Percentiles rank a stretch among this genome's conserved stretches.
Evolutionary conservation across 2,113 vertebrate species (phyloP).

Genomic region (Nannospalax galili): DNA sequence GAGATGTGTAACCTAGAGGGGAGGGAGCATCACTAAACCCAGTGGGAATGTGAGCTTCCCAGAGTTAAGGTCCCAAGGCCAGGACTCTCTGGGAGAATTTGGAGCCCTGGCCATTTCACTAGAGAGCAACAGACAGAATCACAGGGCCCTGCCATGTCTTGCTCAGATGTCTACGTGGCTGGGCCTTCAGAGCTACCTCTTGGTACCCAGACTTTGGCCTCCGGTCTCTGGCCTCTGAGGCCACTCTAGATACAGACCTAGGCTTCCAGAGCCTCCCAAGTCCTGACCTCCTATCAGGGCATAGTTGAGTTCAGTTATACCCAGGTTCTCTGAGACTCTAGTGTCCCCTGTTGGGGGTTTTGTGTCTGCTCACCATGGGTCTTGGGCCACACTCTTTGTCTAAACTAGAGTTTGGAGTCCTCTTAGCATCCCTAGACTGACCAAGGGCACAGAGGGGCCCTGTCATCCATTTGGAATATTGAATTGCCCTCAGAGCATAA

Average conservation of each 20-base stretch:
- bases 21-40: background rate
- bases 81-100: background rate
- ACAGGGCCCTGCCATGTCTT: too few species aligned
- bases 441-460: rapidly evolving
- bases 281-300: background rate
- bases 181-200: background rate
- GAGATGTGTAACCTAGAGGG: background rate
- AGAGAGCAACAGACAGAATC: background rate
- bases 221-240: background rate
- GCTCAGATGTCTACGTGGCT: background rate
- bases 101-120: background rate
- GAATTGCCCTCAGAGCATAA: background rate
- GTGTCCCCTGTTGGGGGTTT: background rate
- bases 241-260: background rate
- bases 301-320: background rate
- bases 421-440: background rate
- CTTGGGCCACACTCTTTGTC: background rate
- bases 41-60: background rate
- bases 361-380: rapidly evolving
- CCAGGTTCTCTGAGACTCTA: background rate
- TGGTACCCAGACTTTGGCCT: background rate
- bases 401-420: too few species aligned
- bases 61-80: background rate
- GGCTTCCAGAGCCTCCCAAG: background rate
- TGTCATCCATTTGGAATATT: background rate